Evolutionary conservation across 2,888 invertebrate species (phyloP).

Genomic region (Andrena haemorrhoa): DNA sequence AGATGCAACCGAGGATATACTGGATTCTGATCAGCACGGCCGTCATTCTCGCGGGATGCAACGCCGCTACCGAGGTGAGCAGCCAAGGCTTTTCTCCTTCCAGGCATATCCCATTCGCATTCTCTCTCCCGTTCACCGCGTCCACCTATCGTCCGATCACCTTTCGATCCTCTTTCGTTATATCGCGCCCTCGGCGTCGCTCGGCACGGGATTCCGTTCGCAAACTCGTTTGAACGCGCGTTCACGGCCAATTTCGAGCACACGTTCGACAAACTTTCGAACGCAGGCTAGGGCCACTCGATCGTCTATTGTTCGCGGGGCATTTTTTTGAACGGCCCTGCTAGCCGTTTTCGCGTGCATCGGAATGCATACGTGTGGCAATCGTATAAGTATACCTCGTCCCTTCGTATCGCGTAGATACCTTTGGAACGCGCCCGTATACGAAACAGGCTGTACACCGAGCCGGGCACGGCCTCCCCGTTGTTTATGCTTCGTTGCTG

Average conservation of each 20-base stretch:
- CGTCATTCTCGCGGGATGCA: slow-evolving; percentile 90
- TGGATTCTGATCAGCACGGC: slow-evolving; percentile 90
- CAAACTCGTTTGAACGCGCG: slow-evolving; percentile 20
- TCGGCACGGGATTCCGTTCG: neutral
- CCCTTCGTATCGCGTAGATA: slow-evolving; percentile 25
- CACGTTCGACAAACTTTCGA: slow-evolving; percentile 30
- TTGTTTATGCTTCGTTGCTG: slow-evolving; percentile 40
- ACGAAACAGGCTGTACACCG: slow-evolving; percentile 14
- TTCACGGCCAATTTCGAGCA: slow-evolving; percentile 6
- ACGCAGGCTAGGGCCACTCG: neutral
- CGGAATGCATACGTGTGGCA: neutral
- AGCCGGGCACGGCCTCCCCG: neutral
- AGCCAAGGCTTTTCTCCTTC: slow-evolving; percentile 13
- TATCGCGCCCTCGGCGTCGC: neutral
- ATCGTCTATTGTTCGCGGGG: neutral
- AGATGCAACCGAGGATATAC: slow-evolving; percentile 92
- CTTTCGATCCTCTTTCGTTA: neutral
- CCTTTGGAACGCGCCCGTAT: neutral
- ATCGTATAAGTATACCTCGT: neutral
- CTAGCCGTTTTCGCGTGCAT: slow-evolving; percentile 10
- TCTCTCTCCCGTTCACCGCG: slow-evolving; percentile 37
- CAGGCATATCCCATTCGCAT: slow-evolving; percentile 14
- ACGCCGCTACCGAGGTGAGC: slow-evolving; percentile 91
- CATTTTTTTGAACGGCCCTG: slow-evolving; percentile 5
- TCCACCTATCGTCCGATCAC: slow-evolving; percentile 29